Evolutionary conservation across 1,140 invertebrate species (phyloP).

Genomic region (Saccostrea echinata): DNA sequence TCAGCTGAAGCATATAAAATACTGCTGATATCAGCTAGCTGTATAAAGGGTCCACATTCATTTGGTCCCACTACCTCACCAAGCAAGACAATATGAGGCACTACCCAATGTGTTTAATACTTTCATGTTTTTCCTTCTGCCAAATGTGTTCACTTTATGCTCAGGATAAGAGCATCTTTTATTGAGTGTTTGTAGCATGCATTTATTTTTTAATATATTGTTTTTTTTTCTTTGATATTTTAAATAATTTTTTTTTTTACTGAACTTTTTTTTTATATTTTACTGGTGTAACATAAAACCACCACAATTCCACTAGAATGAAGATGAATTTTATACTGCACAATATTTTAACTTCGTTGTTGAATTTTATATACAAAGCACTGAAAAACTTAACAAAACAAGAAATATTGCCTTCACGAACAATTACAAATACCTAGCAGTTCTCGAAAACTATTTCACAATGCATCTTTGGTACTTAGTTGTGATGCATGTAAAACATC

Average conservation of each 20-base stretch:
- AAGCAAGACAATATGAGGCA: neutral
- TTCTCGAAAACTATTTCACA: neutral
- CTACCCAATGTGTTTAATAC: neutral
- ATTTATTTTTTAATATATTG: neutral
- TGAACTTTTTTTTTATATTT: neutral
- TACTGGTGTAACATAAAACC: neutral
- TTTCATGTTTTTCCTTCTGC: neutral
- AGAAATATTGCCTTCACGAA: neutral
- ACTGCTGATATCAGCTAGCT: too few relatives aligned
- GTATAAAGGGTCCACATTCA: too few relatives aligned
- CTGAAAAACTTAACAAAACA: neutral
- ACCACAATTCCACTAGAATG: neutral
- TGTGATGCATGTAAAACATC: neutral
- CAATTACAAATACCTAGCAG: neutral
- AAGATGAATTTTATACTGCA: neutral
- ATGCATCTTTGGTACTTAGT: neutral
- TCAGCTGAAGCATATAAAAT: too few relatives aligned
- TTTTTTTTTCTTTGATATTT: neutral
- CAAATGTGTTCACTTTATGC: neutral
- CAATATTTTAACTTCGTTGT: neutral
- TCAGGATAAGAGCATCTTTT: neutral
- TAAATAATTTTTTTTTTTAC: neutral
- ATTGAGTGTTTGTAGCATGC: neutral
- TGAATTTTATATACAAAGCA: neutral
- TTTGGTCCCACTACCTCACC: neutral